Percentiles rank a stretch among this genome's conserved stretches.
phyloP scores from a whole-genome alignment of 1,140 invertebrate species.

The Drosophila parvula region DNA sequence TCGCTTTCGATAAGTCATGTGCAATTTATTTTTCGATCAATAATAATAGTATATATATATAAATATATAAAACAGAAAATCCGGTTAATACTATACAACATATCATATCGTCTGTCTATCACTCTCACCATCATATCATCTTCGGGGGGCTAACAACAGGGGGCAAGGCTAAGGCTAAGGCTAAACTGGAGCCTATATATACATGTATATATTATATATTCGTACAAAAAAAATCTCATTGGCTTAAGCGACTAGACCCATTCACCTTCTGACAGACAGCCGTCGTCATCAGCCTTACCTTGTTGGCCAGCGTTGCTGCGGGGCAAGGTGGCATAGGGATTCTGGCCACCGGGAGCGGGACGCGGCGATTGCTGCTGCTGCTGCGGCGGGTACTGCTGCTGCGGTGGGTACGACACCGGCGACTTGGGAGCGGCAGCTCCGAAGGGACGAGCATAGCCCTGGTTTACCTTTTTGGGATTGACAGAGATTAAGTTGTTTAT shows the following conservation, averaged over 20 bases:
- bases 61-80: slow-evolving; percentile 43
- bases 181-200: slow-evolving; percentile 28
- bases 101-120: slow-evolving; percentile 35
- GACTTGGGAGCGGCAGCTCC: slow-evolving; percentile 80
- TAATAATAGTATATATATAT: slow-evolving; percentile 28
- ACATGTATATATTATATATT: slow-evolving; percentile 15
- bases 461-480: slow-evolving; percentile 69
- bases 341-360: slow-evolving; percentile 67
- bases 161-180: slow-evolving; percentile 14
- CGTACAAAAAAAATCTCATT: slow-evolving; percentile 30
- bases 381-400: slow-evolving; percentile 54
- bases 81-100: slow-evolving; percentile 53
- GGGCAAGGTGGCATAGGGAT: slow-evolving; percentile 80
- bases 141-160: slow-evolving; percentile 37
- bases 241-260: slow-evolving; percentile 69
- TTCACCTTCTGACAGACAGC: slow-evolving; percentile 72
- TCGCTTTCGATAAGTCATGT: slow-evolving; percentile 41
- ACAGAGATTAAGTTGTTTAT: slow-evolving; percentile 2
- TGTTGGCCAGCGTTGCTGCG: slow-evolving; percentile 77
- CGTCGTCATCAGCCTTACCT: slow-evolving; percentile 80
- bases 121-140: slow-evolving; percentile 6
- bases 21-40: slow-evolving; percentile 47
- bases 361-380: slow-evolving; percentile 71
- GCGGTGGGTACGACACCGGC: slow-evolving; percentile 77
- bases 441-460: slow-evolving; percentile 79